Percentiles rank a stretch among this genome's conserved stretches.
Evolutionary conservation across 2,113 vertebrate species (phyloP).

Genomic region (Tretioscincus oriximinensis): DNA sequence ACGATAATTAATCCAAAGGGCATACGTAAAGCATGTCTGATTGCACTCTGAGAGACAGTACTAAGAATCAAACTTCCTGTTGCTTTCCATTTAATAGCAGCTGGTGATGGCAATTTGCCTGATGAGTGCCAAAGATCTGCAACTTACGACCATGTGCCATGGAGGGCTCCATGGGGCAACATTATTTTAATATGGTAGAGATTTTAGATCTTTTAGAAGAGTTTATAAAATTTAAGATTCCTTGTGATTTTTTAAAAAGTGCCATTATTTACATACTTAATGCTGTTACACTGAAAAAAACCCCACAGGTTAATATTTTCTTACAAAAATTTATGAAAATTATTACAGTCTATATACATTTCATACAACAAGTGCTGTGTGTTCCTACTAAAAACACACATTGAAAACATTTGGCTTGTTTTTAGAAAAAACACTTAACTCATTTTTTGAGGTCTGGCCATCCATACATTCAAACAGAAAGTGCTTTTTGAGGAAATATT

Average conservation of each 20-base stretch:
- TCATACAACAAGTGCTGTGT: slow-evolving; percentile 65
- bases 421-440: slow-evolving; percentile 68
- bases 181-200: not conserved
- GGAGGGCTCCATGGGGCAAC: not conserved
- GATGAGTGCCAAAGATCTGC: not conserved
- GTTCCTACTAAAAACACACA: slow-evolving; percentile 51
- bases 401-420: slow-evolving; percentile 62
- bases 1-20: too few relatives aligned
- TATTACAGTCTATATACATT: slow-evolving; percentile 57
- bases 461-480: slow-evolving; percentile 54
- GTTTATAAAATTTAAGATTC: not conserved
- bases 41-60: too few relatives aligned
- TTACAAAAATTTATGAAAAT: slow-evolving; percentile 60
- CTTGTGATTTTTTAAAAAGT: slow-evolving; percentile 33
- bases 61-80: too few relatives aligned
- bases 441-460: slow-evolving; percentile 65
- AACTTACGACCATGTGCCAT: not conserved
- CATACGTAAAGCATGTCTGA: not conserved
- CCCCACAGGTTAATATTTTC: slow-evolving; percentile 74
- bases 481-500: slow-evolving; percentile 58
- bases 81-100: too few relatives aligned
- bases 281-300: slow-evolving; percentile 73
- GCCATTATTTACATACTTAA: slow-evolving; percentile 77
- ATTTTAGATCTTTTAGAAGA: not conserved
- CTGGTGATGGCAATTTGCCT: not conserved